Evolutionary conservation across 2,797 vertebrate species (phyloP).

Genomic region (Natrix natrix): DNA sequence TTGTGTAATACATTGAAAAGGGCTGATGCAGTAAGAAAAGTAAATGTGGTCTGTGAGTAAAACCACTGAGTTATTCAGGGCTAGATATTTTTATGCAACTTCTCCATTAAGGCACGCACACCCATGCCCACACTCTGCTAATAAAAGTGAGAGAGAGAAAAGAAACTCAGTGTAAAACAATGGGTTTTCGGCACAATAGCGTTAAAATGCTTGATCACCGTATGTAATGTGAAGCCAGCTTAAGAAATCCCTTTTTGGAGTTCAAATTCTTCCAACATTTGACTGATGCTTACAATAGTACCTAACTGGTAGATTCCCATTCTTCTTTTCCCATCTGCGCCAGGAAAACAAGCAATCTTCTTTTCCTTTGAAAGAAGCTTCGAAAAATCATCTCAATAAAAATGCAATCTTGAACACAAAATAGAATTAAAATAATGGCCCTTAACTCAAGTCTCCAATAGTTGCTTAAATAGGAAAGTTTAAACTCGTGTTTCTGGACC

Average conservation of each 20-base stretch:
- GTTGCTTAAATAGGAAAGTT: background rate
- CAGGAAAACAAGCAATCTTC: background rate
- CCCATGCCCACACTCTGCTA: background rate
- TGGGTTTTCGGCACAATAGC: background rate
- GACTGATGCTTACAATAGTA: background rate
- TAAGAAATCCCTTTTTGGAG: background rate
- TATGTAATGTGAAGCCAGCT: background rate
- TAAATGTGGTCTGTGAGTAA: background rate
- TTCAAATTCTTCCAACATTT: background rate
- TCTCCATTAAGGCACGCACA: background rate
- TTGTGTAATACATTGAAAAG: conserved; percentile 1
- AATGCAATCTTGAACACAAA: background rate
- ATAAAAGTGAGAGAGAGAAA: background rate
- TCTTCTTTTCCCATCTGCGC: background rate
- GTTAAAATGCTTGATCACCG: background rate
- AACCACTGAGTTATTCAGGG: background rate
- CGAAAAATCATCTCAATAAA: background rate
- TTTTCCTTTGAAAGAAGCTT: background rate
- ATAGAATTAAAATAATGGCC: background rate
- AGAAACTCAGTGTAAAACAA: background rate
- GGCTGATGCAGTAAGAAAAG: background rate
- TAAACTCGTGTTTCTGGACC: background rate
- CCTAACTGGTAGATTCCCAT: background rate
- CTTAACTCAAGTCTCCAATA: background rate
- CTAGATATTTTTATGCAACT: background rate